phyloP scores from a whole-genome alignment of 1,140 invertebrate genomes.

The Calliphora vicina region DNA sequence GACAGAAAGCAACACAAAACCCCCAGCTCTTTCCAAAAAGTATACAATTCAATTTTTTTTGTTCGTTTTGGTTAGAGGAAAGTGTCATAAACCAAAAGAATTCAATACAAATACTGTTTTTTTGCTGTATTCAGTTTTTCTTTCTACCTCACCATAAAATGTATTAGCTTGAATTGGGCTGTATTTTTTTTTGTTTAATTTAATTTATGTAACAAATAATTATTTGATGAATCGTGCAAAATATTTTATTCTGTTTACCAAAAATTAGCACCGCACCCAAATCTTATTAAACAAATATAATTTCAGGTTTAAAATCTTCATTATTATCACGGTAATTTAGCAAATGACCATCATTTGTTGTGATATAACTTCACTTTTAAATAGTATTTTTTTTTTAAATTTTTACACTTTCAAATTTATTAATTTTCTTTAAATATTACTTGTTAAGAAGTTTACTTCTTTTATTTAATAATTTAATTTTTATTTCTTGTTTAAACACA shows the following conservation, averaged over 20 bases:
- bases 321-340: not conserved
- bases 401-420: not conserved
- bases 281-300: not conserved
- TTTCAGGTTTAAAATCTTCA: not conserved
- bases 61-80: not conserved
- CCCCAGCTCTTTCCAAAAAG: not conserved
- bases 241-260: not conserved
- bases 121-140: not conserved
- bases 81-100: not conserved
- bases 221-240: too few species aligned
- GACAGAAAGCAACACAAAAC: not conserved
- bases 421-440: not conserved
- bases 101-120: not conserved
- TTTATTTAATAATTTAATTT: not conserved
- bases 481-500: too few species aligned
- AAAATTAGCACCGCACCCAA: conserved; percentile 1
- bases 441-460: not conserved
- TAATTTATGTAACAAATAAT: not conserved
- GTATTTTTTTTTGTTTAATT: not conserved
- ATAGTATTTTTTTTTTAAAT: not conserved
- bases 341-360: too few species aligned
- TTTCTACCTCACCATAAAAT: not conserved
- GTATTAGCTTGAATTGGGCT: not conserved
- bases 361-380: not conserved
- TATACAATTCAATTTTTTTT: not conserved